These are phyloP conservation scores for Zaprionus gabonicus DNA, from an alignment of 1,140 invertebrate genomes.

Conservation along the genomic window DNA sequence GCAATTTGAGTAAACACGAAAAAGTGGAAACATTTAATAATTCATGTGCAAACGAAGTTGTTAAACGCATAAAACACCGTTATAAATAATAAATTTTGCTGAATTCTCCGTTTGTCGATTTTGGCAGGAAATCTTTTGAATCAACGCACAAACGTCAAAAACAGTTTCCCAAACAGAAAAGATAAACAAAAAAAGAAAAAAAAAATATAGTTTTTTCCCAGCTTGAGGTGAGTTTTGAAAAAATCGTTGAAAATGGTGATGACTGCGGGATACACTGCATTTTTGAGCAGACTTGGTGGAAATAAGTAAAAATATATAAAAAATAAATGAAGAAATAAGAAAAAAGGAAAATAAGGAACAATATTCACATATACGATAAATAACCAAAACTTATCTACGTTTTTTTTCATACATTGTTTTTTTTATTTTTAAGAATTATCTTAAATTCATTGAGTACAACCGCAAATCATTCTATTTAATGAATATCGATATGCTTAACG, in stretches of 20 bases:
- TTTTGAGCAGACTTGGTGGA: background rate
- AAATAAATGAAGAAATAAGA: background rate
- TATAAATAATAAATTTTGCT: conserved; percentile 42
- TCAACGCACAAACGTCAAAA: conserved; percentile 22
- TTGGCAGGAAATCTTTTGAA: conserved; percentile 41
- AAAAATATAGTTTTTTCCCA: conserved; percentile 1
- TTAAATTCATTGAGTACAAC: background rate
- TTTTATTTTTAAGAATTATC: background rate
- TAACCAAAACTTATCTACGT: background rate
- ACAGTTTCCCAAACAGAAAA: conserved; percentile 16
- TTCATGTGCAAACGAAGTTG: conserved; percentile 29
- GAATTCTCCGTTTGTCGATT: conserved; percentile 31
- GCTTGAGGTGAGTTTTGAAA: conserved; percentile 17
- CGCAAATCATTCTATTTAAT: background rate
- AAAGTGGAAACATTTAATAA: conserved; percentile 37
- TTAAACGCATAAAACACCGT: conserved; percentile 34
- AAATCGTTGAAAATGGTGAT: background rate
- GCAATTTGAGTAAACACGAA: conserved; percentile 17
- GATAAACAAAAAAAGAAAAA: conserved; percentile 11
- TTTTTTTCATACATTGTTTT: background rate
- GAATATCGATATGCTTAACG: background rate
- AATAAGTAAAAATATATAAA: too few relatives aligned
- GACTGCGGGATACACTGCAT: background rate
- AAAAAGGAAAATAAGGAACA: too few relatives aligned
- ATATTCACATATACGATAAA: too few relatives aligned